Base-by-base conservation (phyloP, 2,888 invertebrate genomes). In the Autographa pulchrina region DNA sequence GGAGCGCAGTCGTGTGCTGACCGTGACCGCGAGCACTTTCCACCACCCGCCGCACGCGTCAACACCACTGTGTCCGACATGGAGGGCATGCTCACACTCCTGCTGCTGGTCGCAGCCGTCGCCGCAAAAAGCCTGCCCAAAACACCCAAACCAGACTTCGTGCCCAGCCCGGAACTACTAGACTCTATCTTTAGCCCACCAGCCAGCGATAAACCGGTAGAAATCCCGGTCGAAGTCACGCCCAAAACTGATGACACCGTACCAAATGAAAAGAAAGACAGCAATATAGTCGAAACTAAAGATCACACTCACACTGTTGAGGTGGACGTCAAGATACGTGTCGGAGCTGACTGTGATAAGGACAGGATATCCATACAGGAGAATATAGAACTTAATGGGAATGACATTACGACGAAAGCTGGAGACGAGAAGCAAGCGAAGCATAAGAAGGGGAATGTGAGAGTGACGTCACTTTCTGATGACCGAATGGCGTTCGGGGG, bases 11-110 rank as follows among this genome's bases (percentile, higher is more conserved):
- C 63, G 58, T 9, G 5, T 9, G 1, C 32, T 31, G 65, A n/a
- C 68, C 80, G 80, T 59, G 77, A 64, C n/a, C 60, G 68, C 68
- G 65, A 41, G 11, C 63, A 16, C 65, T 18, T 14, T 14, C 43
- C 32, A 32, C 4, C 31, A 18, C 35, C 2, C n/a, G 41, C 7
- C 20, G 14, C 35, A 0, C 20, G 25, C 3, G 8, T 8, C 20
- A 16, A 14, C 16, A 8, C 35, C 20, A 8, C n/a, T 20, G 11
- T 7, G 25, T 60, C 5, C 4, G 58, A 62, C 31, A 77, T 77
- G 77, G 63, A 48, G 18, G 3, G 14, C 4, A n/a, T 68, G 41
- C 9, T 80, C 0, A 9, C 79, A 13, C 31, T 79, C 11, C 31
- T 68, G 4, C 31, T 58, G 43, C 25, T 79, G 16, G 14, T 79